Percentiles rank a stretch among this genome's conserved stretches.
These are phyloP conservation scores for Diachrysia chrysitis DNA, from an alignment of 2,888 invertebrate species.

Conservation along the genomic window DNA sequence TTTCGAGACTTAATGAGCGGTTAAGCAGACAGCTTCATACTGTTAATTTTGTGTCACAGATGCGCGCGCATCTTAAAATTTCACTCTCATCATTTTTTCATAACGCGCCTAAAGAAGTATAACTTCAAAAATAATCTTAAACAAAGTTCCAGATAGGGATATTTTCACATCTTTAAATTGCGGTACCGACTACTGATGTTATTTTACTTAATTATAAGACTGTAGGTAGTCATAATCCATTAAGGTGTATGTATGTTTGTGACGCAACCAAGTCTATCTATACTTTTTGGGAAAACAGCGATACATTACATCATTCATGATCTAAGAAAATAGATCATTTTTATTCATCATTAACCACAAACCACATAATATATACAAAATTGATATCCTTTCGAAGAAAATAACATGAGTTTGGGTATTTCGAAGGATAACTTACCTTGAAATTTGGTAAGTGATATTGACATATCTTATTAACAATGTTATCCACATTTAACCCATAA, in stretches of 20 bases:
- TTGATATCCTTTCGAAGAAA: neutral
- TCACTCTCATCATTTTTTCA: too few species aligned
- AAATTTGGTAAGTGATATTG: neutral
- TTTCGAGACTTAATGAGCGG: too few species aligned
- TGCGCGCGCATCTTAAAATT: too few species aligned
- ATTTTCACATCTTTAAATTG: neutral
- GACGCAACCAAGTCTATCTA: neutral
- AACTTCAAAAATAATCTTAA: too few species aligned
- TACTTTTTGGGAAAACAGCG: neutral
- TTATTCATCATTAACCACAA: neutral
- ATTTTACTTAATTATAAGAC: neutral
- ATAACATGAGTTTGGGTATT: neutral
- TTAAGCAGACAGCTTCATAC: too few species aligned
- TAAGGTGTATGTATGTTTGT: neutral
- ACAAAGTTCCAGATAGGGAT: too few species aligned
- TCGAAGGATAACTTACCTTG: neutral
- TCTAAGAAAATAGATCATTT: neutral
- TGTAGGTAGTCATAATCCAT: neutral
- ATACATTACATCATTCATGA: slow-evolving; percentile 3
- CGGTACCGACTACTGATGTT: neutral
- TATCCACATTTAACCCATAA: neutral
- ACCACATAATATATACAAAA: neutral
- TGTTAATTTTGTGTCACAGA: too few species aligned
- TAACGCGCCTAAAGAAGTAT: too few species aligned
- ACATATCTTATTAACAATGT: neutral